Conservation (phyloP, 2,797 vertebrate species). For the Dermochelys coriacea region DNA sequence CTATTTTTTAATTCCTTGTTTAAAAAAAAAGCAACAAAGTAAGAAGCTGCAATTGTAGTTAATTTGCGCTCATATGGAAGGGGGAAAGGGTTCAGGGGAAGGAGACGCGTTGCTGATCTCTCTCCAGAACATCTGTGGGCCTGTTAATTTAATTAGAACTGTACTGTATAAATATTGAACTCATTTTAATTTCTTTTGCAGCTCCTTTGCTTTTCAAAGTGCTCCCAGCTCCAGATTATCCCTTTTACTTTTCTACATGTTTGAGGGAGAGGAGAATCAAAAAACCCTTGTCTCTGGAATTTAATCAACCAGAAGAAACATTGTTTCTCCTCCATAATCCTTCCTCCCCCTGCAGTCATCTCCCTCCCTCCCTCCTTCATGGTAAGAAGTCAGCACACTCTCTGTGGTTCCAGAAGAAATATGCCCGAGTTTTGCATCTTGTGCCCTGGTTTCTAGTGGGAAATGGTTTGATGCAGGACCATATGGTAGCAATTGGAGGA, state of each 20-base stretch:
- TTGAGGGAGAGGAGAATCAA: slow-evolving; percentile 29
- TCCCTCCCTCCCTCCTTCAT: background rate
- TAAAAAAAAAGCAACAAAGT: background rate
- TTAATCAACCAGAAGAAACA: slow-evolving; percentile 19
- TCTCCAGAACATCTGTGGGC: slow-evolving; percentile 21
- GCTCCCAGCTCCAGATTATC: slow-evolving; percentile 50
- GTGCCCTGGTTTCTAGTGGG: background rate
- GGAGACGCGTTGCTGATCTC: slow-evolving; percentile 22
- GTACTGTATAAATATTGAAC: slow-evolving; percentile 76
- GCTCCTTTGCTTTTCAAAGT: slow-evolving; percentile 70
- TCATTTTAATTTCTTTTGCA: slow-evolving; percentile 64
- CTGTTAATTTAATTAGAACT: slow-evolving; percentile 78
- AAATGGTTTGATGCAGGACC: background rate
- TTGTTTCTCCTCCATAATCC: slow-evolving; percentile 1
- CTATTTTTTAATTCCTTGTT: background rate
- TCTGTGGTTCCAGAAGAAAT: background rate
- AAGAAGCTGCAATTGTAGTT: background rate
- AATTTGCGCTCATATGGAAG: slow-evolving; percentile 29
- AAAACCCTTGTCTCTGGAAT: background rate
- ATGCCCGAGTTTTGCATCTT: background rate
- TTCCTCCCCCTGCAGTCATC: background rate
- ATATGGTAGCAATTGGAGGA: background rate
- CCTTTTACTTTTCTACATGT: slow-evolving; percentile 44
- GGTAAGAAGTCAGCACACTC: background rate
- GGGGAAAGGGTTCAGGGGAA: slow-evolving; percentile 24